A percentile compares a stretch with the other conserved stretches of the same genome.
These are phyloP conservation scores for Apis mellifera DNA, from an alignment of 1,140 invertebrate species.

Conservation along the genomic window DNA sequence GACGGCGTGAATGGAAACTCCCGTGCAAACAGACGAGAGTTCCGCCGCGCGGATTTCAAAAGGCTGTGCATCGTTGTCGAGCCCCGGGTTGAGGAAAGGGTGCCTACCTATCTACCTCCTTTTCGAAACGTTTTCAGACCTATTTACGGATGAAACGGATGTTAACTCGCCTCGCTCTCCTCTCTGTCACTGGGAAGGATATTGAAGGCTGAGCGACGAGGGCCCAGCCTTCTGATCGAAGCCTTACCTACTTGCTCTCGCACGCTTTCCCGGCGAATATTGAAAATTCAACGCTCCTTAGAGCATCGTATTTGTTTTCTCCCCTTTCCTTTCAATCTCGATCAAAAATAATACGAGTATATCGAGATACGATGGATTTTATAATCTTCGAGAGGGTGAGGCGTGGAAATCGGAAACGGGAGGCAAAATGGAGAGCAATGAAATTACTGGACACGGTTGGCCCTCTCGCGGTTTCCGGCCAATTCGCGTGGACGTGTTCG, in stretches of 20 bases:
- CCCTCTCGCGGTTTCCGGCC: neutral
- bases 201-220: slow-evolving; percentile 18
- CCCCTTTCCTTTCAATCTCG: neutral
- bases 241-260: neutral
- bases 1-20: slow-evolving; percentile 59
- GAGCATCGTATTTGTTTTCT: neutral
- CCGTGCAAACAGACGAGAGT: slow-evolving; percentile 56
- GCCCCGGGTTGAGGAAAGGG: neutral
- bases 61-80: slow-evolving; percentile 20
- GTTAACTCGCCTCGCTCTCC: slow-evolving; percentile 45
- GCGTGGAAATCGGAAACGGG: neutral
- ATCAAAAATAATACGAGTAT: neutral
- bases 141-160: slow-evolving; percentile 54
- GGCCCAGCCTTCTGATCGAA: slow-evolving; percentile 22
- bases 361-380: neutral
- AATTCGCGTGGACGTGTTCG: neutral
- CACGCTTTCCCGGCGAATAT: slow-evolving; percentile 14
- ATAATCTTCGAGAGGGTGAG: neutral
- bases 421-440: neutral
- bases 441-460: neutral
- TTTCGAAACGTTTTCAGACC: slow-evolving; percentile 48
- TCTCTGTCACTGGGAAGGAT: slow-evolving; percentile 17
- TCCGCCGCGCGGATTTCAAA: slow-evolving; percentile 55
- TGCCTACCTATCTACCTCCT: neutral
- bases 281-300: slow-evolving; percentile 18